Evolutionary conservation across 1,140 invertebrate genomes (phyloP), one percentile per base, ranked within the genome.

Genomic region (Macrobrachium rosenbergii): DNA sequence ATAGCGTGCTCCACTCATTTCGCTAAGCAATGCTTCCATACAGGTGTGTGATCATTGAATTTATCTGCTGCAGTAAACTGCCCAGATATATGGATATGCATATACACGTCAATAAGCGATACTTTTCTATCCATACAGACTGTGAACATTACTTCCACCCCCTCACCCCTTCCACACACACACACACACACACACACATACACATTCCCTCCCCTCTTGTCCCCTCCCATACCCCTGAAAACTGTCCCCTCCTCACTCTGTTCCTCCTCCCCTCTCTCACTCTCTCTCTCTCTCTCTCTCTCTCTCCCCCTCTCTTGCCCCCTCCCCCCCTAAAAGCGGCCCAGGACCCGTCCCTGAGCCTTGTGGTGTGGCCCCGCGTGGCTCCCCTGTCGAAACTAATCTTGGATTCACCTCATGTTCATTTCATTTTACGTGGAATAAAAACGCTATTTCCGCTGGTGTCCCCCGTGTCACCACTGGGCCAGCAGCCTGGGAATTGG

Each of bases 391-490:
- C 83, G 75, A 78, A 77, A 67, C 83, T 85, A 78, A 85, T 85
- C 83, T 85, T 85, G 83, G 75, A 85, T 85, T 78, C 83, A 85
- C 75, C 75, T 85, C 83, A 85, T 85, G 83, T 78, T 85, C 82
- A 85, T 85, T 85, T 85, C 83, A 78, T 78, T 85, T 85, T 85
- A 85, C 83, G 83, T 83, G 82, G 82, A 85, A 85, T 85, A 85
- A 85, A 83, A 85, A 85, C 83, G 83, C 83, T 85, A 85, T 85
- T 85, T 85, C 83, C 83, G 83, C 75, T 28, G 82, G 37, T 76
- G 73, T 77, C 83, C 83, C 83, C 52, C 83, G 75, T 60, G 63
- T 60, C 60, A 59, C 58, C 81, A 82, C 11, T 59, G 81, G 81
- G 23, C 81, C 64, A 16, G 60, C 52, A 52, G 45, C 81, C 12